Base-by-base conservation (phyloP, 2,113 vertebrate species). In the Pseudorasbora parva region DNA sequence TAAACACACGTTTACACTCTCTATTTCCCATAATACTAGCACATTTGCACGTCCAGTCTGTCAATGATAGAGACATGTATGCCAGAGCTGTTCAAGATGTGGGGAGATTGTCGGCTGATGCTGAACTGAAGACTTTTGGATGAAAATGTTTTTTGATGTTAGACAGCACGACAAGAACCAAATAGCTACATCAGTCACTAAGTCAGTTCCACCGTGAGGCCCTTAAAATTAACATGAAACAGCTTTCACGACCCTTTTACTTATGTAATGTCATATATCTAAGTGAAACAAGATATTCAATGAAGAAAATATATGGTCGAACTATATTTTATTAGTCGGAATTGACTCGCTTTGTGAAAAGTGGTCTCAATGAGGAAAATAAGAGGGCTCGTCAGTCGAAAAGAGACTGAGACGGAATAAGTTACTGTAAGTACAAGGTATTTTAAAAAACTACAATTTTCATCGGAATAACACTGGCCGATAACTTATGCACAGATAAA, bases 1-100 rank as follows among this genome's bases (percentile, higher is more conserved):
- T 45, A 69, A 21, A 87, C 68, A 75, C 23, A 76, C 62, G 23
- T 81, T 81, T 74, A 75, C 75, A 66, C 60, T 62, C 66, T 60
- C 14, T 25, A 78, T 78, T 78, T 78, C 75, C 75, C 21, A 59
- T 78, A 25, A 43, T 56, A 60, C 60, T 45, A 78, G 56, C 56
- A 60, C 54, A 60, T 78, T 78, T 60, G 54, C 54, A 78, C 56
- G 2, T 79, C 23, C 59, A 79, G 14, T 64, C 57, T 47, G 23
- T 64, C 37, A 64, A 5, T 64, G 56, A 30, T 19, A 27, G 37
- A 30, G 21, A 47, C 64, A 78, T 64, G 41, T 2, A 64, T 17
- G 1, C 23, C 57, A 62, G 57, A 64, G 41, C 23, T 74, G 71
- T 74, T 51, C 71, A 74, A 74, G 71, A 74, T 71, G 37, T 25